These are phyloP conservation scores for Liposcelis brunnea DNA, from an alignment of 2,888 invertebrate species.

Conservation along the genomic window DNA sequence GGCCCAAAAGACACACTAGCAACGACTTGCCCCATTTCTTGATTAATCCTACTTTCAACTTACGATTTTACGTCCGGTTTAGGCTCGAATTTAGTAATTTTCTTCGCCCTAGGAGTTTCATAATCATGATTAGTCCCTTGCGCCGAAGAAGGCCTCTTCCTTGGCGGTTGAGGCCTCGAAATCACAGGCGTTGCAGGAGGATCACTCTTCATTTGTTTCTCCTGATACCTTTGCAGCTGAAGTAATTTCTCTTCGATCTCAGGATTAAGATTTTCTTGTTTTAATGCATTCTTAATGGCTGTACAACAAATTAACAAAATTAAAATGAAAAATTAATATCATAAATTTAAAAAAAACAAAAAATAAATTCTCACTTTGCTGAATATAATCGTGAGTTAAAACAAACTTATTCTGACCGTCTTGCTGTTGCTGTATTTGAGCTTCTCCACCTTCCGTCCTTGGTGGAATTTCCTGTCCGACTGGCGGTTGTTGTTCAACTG, in stretches of 20 bases:
- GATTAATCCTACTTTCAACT: not conserved
- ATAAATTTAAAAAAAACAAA: slow-evolving; percentile 7
- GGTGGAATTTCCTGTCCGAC: too few species aligned
- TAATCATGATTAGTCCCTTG: slow-evolving; percentile 5
- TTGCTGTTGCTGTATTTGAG: slow-evolving; percentile 6
- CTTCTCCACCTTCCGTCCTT: too few species aligned
- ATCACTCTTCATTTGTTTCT: slow-evolving; percentile 44
- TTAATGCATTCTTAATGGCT: slow-evolving; percentile 85
- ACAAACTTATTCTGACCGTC: slow-evolving; percentile 49
- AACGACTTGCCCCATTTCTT: too few species aligned
- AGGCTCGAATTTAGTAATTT: slow-evolving; percentile 21
- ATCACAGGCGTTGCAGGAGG: slow-evolving; percentile 19
- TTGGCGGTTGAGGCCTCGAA: slow-evolving; percentile 16
- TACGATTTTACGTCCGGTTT: slow-evolving; percentile 5
- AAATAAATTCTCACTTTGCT: slow-evolving; percentile 90
- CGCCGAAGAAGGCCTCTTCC: slow-evolving; percentile 10
- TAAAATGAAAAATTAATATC: slow-evolving; percentile 16
- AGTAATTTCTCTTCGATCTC: slow-evolving; percentile 84
- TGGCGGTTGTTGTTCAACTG: too few species aligned
- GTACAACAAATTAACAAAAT: slow-evolving; percentile 21
- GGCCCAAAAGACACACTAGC: too few species aligned
- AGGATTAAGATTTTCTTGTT: slow-evolving; percentile 78
- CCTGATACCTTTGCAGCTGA: slow-evolving; percentile 71
- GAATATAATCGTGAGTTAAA: slow-evolving; percentile 80
- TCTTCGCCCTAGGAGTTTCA: slow-evolving; percentile 21